These are phyloP conservation scores for Pteromalus puparum DNA, from an alignment of 1,140 invertebrate species.

Conservation along the genomic window DNA sequence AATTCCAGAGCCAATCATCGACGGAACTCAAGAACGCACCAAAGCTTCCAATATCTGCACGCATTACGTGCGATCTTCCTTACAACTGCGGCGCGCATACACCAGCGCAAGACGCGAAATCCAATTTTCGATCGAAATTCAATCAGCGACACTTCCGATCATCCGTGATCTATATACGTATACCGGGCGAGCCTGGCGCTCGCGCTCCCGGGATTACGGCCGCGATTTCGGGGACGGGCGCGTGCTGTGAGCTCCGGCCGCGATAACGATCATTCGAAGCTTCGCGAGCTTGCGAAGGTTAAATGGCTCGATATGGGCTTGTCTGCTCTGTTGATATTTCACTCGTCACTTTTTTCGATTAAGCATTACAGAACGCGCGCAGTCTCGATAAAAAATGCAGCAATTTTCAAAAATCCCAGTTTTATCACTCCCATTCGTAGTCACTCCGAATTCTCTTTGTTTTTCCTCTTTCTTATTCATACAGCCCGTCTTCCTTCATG, in stretches of 20 bases:
- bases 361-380: no score
- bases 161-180: constrained; percentile 6
- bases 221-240: constrained; percentile 12
- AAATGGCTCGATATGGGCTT: neutral
- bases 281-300: neutral
- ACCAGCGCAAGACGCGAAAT: neutral
- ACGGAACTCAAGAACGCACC: neutral
- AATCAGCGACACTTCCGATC: constrained; percentile 38
- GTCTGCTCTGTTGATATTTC: neutral
- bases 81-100: neutral
- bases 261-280: constrained; percentile 16
- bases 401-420: neutral
- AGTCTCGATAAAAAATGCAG: no score
- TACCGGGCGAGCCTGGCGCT: neutral
- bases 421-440: neutral
- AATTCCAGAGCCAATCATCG: neutral
- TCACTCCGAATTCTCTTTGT: neutral
- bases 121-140: constrained; percentile 45
- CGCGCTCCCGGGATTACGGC: constrained; percentile 6
- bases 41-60: neutral
- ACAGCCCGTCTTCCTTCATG: neutral
- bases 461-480: neutral
- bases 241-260: neutral
- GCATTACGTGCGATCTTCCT: constrained; percentile 10
- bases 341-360: no score